A percentile compares a stretch with the other conserved stretches of the same genome.
Evolutionary conservation across 2,113 vertebrate species (phyloP).

Genomic region (Oncorhynchus masou): DNA sequence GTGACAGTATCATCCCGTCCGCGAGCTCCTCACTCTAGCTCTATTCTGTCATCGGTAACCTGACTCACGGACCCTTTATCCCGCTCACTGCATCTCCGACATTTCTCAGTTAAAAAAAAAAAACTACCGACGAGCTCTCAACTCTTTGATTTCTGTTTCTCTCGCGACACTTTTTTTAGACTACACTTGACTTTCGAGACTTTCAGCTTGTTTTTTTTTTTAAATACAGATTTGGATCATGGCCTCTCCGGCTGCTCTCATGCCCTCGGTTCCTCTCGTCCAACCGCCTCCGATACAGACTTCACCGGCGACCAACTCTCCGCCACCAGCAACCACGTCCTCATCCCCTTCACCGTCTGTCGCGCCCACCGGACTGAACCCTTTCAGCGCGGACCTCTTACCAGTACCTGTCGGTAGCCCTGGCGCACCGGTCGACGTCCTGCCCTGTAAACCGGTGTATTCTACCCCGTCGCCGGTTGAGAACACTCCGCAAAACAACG

Average conservation of each 20-base stretch:
- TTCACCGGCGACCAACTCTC: slow-evolving; percentile 68
- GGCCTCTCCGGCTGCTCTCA: slow-evolving; percentile 82
- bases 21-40: not conserved
- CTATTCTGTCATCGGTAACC: not conserved
- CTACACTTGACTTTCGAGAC: slow-evolving; percentile 38
- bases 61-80: not conserved
- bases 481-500: slow-evolving; percentile 98
- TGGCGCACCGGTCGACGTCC: slow-evolving; percentile 68
- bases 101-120: no score
- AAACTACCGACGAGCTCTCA: not conserved
- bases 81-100: not conserved
- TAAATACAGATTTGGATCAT: slow-evolving; percentile 56
- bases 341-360: slow-evolving; percentile 32
- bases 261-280: slow-evolving; percentile 79
- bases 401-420: slow-evolving; percentile 62
- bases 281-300: slow-evolving; percentile 76
- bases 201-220: slow-evolving; percentile 49
- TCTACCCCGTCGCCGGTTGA: slow-evolving; percentile 95
- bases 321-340: slow-evolving; percentile 32
- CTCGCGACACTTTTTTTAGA: slow-evolving; percentile 57
- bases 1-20: not conserved
- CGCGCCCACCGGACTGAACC: slow-evolving; percentile 72
- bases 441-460: slow-evolving; percentile 88
- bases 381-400: slow-evolving; percentile 82
- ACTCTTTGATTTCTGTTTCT: slow-evolving; percentile 56